Conservation (phyloP, 2,888 invertebrate species). For the Acanthosepion lycidas region DNA sequence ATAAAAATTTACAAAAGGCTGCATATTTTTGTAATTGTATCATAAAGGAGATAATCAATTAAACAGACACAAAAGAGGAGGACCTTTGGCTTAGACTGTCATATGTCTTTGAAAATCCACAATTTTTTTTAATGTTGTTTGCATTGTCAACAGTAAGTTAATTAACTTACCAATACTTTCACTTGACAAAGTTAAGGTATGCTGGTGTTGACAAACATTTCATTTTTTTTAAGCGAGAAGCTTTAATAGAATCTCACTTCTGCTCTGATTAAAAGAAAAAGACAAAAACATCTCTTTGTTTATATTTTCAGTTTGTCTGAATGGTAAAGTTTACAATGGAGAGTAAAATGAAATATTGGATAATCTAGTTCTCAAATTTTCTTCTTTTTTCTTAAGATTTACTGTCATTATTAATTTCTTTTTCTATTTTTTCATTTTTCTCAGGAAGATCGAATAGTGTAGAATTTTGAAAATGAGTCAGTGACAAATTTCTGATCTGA, state of each 20-base stretch:
- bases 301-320: too few species aligned
- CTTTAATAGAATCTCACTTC: neutral
- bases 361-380: too few species aligned
- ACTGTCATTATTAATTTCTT: too few species aligned
- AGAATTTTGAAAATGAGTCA: too few species aligned
- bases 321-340: too few species aligned
- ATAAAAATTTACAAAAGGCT: neutral
- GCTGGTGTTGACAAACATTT: neutral
- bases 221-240: neutral
- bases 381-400: too few species aligned
- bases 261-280: neutral
- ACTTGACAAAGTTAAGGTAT: neutral
- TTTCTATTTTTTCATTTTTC: too few species aligned
- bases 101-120: neutral
- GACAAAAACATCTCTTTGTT: neutral
- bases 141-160: neutral
- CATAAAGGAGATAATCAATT: neutral
- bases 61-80: too few species aligned
- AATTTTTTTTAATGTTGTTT: constrained; percentile 20
- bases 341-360: too few species aligned
- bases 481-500: too few species aligned
- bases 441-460: too few species aligned
- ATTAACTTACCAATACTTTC: neutral
- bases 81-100: neutral
- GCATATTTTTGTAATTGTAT: constrained; percentile 8